A percentile compares a stretch with the other conserved stretches of the same genome.
Conservation (phyloP, 1,140 invertebrate species). For the Drosophila biarmipes region DNA sequence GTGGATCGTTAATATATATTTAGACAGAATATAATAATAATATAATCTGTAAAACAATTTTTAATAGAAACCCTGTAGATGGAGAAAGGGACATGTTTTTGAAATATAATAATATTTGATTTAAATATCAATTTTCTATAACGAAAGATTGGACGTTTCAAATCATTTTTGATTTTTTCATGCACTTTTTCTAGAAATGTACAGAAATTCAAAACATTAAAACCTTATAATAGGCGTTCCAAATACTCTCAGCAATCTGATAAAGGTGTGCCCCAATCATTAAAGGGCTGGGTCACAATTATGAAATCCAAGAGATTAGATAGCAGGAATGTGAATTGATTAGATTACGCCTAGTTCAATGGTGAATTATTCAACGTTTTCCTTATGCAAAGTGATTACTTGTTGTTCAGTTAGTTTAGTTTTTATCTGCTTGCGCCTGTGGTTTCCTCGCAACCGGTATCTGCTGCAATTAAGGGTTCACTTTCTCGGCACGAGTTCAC, state of each 20-base stretch:
- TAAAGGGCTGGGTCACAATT: conserved; percentile 11
- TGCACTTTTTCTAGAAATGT: too few relatives aligned
- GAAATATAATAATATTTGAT: too few relatives aligned
- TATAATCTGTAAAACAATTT: too few relatives aligned
- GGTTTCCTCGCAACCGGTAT: background rate
- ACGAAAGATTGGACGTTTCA: too few relatives aligned
- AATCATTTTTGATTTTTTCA: too few relatives aligned
- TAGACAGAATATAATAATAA: too few relatives aligned
- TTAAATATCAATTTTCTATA: too few relatives aligned
- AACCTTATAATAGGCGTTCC: too few relatives aligned
- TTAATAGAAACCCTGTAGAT: too few relatives aligned
- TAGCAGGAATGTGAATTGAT: background rate
- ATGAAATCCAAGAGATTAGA: conserved; percentile 2
- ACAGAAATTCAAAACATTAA: too few relatives aligned
- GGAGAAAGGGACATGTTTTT: too few relatives aligned
- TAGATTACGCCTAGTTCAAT: conserved; percentile 6
- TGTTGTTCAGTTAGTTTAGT: background rate
- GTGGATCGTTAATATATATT: too few relatives aligned
- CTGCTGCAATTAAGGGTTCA: conserved; percentile 26
- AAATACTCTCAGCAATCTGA: background rate
- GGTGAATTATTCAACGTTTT: background rate
- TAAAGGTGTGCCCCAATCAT: background rate
- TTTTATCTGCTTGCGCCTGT: background rate
- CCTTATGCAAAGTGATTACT: background rate
- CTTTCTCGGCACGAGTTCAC: conserved; percentile 26